Base-by-base conservation (phyloP, 2,888 invertebrate species). In the Calameuta idolon region DNA sequence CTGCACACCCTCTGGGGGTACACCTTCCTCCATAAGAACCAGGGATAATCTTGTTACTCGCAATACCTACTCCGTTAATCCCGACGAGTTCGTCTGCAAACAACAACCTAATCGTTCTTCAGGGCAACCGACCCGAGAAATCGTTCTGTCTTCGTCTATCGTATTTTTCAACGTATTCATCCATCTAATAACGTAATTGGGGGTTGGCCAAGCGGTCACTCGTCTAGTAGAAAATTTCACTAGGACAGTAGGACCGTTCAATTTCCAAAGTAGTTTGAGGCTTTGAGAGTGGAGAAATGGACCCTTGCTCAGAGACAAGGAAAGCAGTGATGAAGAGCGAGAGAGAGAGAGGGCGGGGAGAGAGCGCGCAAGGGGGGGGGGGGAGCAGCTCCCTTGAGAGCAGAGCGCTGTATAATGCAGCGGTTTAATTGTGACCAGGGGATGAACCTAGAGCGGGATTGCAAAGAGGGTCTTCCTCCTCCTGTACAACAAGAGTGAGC, bases 31-130 rank as follows among this genome's bases (percentile, higher is more conserved):
- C 69, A 33, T 74, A 75, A 77, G 37, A 31, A 55, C 76, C 79
- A 78, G 81, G 85, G 87, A 89, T 90, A 90, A 90, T 90, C 90
- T 88, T 87, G 90, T 90, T 90, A 88, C 83, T 82, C 79, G 83
- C 87, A 88, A 89, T 89, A 89, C 85, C 86, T 85, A 87, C 86
- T 84, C 73, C 79, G 77, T 79, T 82, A 82, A 81, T 80, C 82
- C 76, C 73, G 75, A 37, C 77, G 76, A 81, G 78, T 77, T 80
- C 82, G 76, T 79, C 80, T 80, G 77, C 75, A 75, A 77, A 78
- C 79, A 77, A 33, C 37, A 83, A 84, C 82, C 84, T 87, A 87
- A 88, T 87, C 86, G 83, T 85, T 84, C 85, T 80, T 79, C 81
- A 23, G 23, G 23, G 9, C 9, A 9, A 55, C 9, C 23, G 55